These are phyloP conservation scores for Theropithecus gelada DNA, from an alignment of 2,113 vertebrate species.

Conservation along the genomic window DNA sequence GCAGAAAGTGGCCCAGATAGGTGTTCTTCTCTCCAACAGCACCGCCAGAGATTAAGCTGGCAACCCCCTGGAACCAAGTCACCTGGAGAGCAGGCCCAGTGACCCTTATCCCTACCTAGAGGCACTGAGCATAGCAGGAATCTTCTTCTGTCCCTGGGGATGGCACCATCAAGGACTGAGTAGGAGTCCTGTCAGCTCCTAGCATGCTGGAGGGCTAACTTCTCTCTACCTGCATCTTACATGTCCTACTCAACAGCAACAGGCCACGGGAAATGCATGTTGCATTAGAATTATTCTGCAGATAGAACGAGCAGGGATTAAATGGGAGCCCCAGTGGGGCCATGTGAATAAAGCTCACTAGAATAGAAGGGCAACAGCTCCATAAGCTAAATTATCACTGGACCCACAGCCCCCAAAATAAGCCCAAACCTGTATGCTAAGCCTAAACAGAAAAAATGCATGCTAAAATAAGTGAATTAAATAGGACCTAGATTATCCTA, in stretches of 20 bases:
- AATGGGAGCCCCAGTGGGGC: no score
- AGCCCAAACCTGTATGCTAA: neutral
- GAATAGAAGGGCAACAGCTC: neutral
- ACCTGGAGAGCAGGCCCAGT: neutral
- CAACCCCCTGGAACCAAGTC: neutral
- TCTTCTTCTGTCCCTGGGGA: neutral
- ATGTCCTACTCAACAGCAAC: neutral
- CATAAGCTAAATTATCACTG: neutral
- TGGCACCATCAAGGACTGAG: neutral
- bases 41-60: neutral
- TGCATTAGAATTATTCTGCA: neutral
- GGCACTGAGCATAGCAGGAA: neutral
- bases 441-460: neutral
- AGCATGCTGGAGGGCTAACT: neutral
- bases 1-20: neutral
- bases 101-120: neutral
- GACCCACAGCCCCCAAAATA: neutral
- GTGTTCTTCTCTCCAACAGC: neutral
- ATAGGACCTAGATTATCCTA: neutral
- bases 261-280: neutral
- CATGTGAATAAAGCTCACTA: neutral
- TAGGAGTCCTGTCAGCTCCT: neutral
- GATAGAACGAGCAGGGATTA: neutral
- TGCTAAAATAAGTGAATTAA: neutral
- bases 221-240: neutral